A percentile compares a stretch with the other conserved stretches of the same genome.
Conservation (phyloP, 2,888 invertebrate species). For the Lycaena phlaeas region DNA sequence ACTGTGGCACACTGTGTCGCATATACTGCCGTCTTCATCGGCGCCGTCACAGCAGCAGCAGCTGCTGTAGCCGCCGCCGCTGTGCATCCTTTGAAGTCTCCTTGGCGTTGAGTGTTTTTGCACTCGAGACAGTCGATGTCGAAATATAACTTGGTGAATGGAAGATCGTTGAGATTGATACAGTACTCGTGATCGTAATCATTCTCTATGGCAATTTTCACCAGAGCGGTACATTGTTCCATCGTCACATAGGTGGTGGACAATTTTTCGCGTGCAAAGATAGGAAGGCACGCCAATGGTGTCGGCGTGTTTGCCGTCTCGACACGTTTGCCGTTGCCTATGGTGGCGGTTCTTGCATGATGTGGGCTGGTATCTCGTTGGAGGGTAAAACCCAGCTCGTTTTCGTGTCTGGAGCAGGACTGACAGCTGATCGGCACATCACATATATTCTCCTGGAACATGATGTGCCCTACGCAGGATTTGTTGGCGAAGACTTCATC, state of each 20-base stretch:
- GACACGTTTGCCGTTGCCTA: too few species aligned
- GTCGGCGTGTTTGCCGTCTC: background rate
- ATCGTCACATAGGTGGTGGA: constrained; percentile 6
- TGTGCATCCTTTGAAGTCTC: background rate
- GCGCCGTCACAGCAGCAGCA: background rate
- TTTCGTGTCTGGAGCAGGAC: too few species aligned
- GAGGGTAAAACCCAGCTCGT: too few species aligned
- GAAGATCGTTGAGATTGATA: constrained; percentile 6
- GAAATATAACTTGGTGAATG: constrained; percentile 8
- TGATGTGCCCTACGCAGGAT: too few species aligned
- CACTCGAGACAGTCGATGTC: constrained; percentile 9
- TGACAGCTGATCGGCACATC: too few species aligned
- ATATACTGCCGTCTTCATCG: constrained; percentile 4
- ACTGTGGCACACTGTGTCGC: constrained; percentile 8
- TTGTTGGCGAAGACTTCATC: too few species aligned
- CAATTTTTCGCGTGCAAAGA: constrained; percentile 8
- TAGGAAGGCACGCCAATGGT: constrained; percentile 6
- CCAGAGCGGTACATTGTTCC: constrained; percentile 7
- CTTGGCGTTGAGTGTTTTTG: constrained; percentile 3
- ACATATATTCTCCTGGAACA: too few species aligned
- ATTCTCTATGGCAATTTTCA: constrained; percentile 5
- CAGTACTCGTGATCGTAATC: constrained; percentile 10
- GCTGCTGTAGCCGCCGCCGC: background rate
- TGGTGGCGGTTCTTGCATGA: too few species aligned
- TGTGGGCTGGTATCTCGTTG: too few species aligned